Evolutionary conservation across 2,113 vertebrate species (phyloP).

Genomic region (Caretta caretta): DNA sequence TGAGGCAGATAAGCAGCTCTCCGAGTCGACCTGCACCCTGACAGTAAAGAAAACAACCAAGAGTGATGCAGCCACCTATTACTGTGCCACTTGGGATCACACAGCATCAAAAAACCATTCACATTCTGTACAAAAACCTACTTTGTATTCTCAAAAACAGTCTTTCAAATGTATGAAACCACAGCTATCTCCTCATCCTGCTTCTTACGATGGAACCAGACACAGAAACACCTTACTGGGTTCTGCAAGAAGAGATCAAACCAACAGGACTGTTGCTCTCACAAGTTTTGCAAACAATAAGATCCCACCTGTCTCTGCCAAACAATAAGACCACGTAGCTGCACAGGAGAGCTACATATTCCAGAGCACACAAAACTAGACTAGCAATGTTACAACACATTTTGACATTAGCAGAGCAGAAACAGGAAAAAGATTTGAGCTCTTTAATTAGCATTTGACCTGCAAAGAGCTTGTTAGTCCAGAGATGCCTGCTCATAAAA

Average conservation of each 20-base stretch:
- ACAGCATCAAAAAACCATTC: not conserved
- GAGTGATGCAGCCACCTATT: not conserved
- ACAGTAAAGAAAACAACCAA: not conserved
- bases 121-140: not conserved
- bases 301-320: not conserved
- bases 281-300: not conserved
- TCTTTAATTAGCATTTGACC: not conserved
- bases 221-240: not conserved
- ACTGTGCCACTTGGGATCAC: conserved; percentile 2
- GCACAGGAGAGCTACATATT: not conserved
- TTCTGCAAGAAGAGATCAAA: not conserved
- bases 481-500: not conserved
- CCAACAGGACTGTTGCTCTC: not conserved
- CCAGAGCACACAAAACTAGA: not conserved
- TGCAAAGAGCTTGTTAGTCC: not conserved
- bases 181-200: not conserved
- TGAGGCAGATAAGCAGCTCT: not conserved
- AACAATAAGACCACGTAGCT: not conserved
- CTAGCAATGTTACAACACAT: not conserved
- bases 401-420: not conserved
- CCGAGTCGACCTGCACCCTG: not conserved
- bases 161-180: not conserved
- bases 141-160: not conserved
- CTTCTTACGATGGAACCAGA: not conserved
- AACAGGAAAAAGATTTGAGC: not conserved